Conservation (phyloP, 2,888 invertebrate species). For the Mystacides longicornis region DNA sequence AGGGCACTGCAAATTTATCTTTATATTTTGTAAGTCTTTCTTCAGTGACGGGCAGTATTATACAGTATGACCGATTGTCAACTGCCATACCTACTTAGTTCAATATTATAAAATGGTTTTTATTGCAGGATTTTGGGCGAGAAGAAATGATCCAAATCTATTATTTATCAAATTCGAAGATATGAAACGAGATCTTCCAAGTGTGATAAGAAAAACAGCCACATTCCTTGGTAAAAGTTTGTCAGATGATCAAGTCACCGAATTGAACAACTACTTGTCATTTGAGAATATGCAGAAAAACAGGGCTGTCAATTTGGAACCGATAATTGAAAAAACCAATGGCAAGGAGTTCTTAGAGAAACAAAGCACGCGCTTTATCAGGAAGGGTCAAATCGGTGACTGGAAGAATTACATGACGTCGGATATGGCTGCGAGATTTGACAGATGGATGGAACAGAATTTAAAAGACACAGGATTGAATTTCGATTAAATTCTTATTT, state of each 20-base stretch:
- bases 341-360: slow-evolving; percentile 41
- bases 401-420: slow-evolving; percentile 73
- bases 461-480: slow-evolving; percentile 53
- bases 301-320: slow-evolving; percentile 67
- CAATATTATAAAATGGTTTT: neutral
- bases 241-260: slow-evolving; percentile 57
- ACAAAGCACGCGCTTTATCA: slow-evolving; percentile 55
- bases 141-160: slow-evolving; percentile 61
- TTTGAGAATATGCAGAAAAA: slow-evolving; percentile 79
- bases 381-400: slow-evolving; percentile 74
- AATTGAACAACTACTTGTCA: slow-evolving; percentile 65
- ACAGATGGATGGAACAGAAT: slow-evolving; percentile 60
- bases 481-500: slow-evolving; percentile 44
- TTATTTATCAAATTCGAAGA: slow-evolving; percentile 78
- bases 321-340: slow-evolving; percentile 50
- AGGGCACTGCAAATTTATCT: no score
- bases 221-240: slow-evolving; percentile 61
- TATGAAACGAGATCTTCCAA: slow-evolving; percentile 65
- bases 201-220: slow-evolving; percentile 61
- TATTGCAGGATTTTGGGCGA: slow-evolving; percentile 58
- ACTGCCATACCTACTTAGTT: no score
- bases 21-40: no score
- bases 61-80: no score
- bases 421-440: slow-evolving; percentile 62
- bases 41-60: no score